Base-by-base conservation (phyloP, 2,888 invertebrate species). In the Neoaliturus tenellus region DNA sequence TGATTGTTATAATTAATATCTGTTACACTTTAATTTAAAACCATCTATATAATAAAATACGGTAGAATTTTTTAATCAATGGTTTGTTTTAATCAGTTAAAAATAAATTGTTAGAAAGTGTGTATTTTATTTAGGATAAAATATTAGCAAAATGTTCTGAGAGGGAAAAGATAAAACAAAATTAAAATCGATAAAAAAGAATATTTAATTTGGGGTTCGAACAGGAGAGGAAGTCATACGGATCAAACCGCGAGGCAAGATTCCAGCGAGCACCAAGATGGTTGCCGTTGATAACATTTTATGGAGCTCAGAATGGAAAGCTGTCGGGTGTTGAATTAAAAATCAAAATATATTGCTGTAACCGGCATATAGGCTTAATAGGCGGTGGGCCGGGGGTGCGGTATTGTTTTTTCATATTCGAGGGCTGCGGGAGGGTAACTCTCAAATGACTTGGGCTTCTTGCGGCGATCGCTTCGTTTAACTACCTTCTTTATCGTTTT, bases 271-370 rank as follows among this genome's bases (percentile, higher is more conserved):
- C 6, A 14, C 23, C 55, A 31, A 78, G 78, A 78, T 78, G 78
- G 78, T 44, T 51, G 31, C 78, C 51, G 78, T 78, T 78, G 78
- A 78, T 78, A 78, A 33, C 78, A 33, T 78, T 78, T 75, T 55
- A 55, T 78, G 78, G 78, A 12, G 78, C 55, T 55, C 78, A 78
- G 78, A 78, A 78, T 78, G 82, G 55, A 82, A 73, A 73, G 73
- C 82, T 82, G 82, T 82, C 82, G 73, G 82, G 82, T 73, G 71
- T 82, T 82, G 82, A 82, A 82, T 82, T 82, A 82, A 82, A 82
- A 82, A 82, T 82, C 82, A 73, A 82, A 82, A 82, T 82, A 82
- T 82, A 82, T 82, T 82, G 73, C 82, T 31, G 73, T 71, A 55
- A 82, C 82, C 73, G 55, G 82, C 58, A 51, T 78, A 78, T 78